Conservation (phyloP, 1,140 invertebrate genomes). For the Drosophila tsacasi region DNA sequence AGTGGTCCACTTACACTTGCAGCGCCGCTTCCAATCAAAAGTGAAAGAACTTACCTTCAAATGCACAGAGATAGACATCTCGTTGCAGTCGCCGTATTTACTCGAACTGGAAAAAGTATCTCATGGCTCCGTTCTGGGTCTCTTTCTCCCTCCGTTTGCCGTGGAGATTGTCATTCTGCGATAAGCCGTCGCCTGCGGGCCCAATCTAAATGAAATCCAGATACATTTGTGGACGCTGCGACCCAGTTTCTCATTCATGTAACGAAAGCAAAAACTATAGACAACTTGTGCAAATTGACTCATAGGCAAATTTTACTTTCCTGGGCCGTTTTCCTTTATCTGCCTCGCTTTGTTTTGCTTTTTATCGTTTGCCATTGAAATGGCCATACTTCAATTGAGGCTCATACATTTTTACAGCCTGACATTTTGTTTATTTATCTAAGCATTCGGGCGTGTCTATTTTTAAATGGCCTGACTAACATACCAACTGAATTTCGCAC, state of each 20-base stretch:
- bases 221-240: slow-evolving; percentile 72
- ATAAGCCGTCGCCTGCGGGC: slow-evolving; percentile 57
- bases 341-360: slow-evolving; percentile 17
- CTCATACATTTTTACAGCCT: slow-evolving; percentile 76
- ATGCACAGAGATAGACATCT: slow-evolving; percentile 72
- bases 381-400: slow-evolving; percentile 75
- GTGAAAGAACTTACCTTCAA: slow-evolving; percentile 79
- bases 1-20: slow-evolving; percentile 38
- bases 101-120: slow-evolving; percentile 63
- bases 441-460: slow-evolving; percentile 74
- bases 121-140: slow-evolving; percentile 45
- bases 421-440: slow-evolving; percentile 79
- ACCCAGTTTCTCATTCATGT: slow-evolving; percentile 67
- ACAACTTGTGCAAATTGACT: slow-evolving; percentile 68
- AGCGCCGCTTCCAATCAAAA: slow-evolving; percentile 64
- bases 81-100: slow-evolving; percentile 54
- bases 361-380: slow-evolving; percentile 81
- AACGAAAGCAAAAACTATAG: slow-evolving; percentile 76
- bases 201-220: slow-evolving; percentile 76
- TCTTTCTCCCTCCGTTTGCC: slow-evolving; percentile 5
- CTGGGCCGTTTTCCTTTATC: slow-evolving; percentile 16
- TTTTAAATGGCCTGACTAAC: slow-evolving; percentile 78
- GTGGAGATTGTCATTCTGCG: slow-evolving; percentile 71
- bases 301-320: slow-evolving; percentile 62
- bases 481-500: slow-evolving; percentile 74